These are phyloP conservation scores for Ophiothrix spiculata DNA, from an alignment of 35 echinoderm and acorn worm species.

Conservation along the genomic window DNA sequence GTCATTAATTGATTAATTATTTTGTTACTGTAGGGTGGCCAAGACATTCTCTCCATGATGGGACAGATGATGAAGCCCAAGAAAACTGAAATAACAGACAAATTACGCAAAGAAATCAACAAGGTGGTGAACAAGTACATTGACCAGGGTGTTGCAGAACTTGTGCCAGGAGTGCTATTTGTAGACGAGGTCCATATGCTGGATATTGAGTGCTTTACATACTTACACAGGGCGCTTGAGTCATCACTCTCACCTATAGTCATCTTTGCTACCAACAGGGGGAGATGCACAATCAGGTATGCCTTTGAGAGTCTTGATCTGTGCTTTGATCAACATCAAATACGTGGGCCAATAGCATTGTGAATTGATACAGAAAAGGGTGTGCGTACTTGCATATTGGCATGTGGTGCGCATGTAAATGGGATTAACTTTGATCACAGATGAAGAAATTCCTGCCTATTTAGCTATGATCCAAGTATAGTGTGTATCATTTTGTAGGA, in stretches of 20 bases:
- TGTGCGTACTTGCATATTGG: too few species aligned
- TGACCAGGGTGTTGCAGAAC: slow-evolving; percentile 94
- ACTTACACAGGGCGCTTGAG: slow-evolving; percentile 94
- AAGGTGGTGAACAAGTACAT: slow-evolving; percentile 99
- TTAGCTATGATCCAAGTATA: too few species aligned
- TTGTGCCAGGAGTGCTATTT: slow-evolving; percentile 93
- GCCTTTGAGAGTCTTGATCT: too few species aligned
- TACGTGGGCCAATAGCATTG: too few species aligned
- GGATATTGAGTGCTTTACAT: slow-evolving; percentile 99
- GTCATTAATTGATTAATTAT: too few species aligned
- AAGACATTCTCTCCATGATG: slow-evolving; percentile 99
- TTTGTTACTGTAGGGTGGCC: slow-evolving; percentile 69
- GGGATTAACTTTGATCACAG: too few species aligned
- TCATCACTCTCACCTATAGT: slow-evolving; percentile 93
- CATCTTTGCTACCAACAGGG: slow-evolving; percentile 97
- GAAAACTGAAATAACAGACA: slow-evolving; percentile 99
- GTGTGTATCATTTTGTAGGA: too few species aligned
- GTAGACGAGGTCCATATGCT: slow-evolving; percentile 99
- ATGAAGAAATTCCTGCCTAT: too few species aligned
- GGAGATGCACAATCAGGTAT: slow-evolving; percentile 94
- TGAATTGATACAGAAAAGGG: too few species aligned
- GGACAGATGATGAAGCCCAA: slow-evolving; percentile 99
- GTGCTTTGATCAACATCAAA: too few species aligned
- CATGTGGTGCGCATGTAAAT: too few species aligned
- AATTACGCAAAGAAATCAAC: slow-evolving; percentile 98